Conservation (phyloP, 2,113 vertebrate species). For the Mormoops blainvillei region DNA sequence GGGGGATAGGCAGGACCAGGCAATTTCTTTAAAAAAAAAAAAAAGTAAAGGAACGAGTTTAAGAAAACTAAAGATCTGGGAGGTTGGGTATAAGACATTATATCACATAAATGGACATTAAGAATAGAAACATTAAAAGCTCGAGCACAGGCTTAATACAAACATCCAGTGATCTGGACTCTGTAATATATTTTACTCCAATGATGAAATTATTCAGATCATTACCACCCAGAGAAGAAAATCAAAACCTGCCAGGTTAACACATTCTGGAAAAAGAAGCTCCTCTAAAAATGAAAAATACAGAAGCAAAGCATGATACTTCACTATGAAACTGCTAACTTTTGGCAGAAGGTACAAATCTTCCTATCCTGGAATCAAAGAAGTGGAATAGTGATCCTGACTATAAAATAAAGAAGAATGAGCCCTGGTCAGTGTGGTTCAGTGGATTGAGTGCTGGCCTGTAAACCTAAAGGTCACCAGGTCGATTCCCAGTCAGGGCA, state of each 20-base stretch:
- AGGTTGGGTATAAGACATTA: neutral
- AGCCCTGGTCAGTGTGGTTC: neutral
- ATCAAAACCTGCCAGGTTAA: neutral
- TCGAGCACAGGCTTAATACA: neutral
- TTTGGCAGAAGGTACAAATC: neutral
- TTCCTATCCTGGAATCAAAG: neutral
- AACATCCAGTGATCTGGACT: slow-evolving; percentile 23
- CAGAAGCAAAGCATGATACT: neutral
- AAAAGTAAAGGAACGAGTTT: neutral
- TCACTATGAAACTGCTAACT: neutral
- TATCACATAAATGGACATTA: neutral
- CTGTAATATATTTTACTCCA: neutral
- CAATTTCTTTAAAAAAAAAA: neutral
- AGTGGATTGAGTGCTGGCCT: no score
- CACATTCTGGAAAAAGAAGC: neutral
- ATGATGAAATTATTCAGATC: neutral
- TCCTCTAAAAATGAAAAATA: neutral
- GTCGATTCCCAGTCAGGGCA: no score
- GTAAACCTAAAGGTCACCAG: no score
- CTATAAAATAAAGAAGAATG: neutral
- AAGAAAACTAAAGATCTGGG: slow-evolving; percentile 20
- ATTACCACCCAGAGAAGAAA: neutral
- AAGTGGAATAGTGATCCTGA: neutral
- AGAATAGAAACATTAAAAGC: slow-evolving; percentile 3
- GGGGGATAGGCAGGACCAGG: neutral